phyloP scores from a whole-genome alignment of 37 sponge, comb jelly and placozoan genomes.

The Ephydatia muelleri region DNA sequence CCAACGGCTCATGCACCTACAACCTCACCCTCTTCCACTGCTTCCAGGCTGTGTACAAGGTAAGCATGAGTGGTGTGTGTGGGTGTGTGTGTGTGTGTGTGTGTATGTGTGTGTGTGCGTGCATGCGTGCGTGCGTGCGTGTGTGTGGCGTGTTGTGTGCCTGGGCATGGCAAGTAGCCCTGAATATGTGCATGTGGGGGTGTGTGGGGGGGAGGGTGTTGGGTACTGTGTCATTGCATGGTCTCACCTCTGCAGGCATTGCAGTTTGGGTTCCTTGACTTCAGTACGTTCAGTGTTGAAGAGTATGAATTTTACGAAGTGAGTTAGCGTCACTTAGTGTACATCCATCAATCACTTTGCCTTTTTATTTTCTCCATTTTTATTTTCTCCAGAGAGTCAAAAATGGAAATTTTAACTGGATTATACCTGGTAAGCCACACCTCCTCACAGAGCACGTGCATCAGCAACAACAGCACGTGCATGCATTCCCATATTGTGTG shows the following conservation, averaged over 20 bases:
- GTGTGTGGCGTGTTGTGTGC: not conserved
- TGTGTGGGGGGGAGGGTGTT: not conserved
- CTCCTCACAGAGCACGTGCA: not conserved
- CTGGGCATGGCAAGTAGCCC: too few relatives aligned
- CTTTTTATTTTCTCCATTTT: too few relatives aligned
- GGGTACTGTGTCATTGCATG: not conserved
- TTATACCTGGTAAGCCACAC: constrained; percentile 84
- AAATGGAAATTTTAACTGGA: constrained; percentile 99
- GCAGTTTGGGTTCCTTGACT: constrained; percentile 74
- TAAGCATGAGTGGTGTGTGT: constrained; percentile 20
- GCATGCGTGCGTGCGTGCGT: not conserved
- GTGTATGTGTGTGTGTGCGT: not conserved
- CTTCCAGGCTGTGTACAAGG: constrained; percentile 85
- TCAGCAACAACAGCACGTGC: too few relatives aligned
- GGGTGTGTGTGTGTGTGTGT: not conserved
- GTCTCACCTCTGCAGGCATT: constrained; percentile 57
- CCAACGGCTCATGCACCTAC: constrained; percentile 77
- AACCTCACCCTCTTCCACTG: constrained; percentile 86
- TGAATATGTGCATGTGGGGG: not conserved
- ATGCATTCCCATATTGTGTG: too few relatives aligned
- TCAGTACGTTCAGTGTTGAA: constrained; percentile 81
- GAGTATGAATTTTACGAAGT: constrained; percentile 98
- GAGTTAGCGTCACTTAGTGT: not conserved
- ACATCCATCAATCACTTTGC: not conserved
- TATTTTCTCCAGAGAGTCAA: constrained; percentile 94